A percentile compares a stretch with the other conserved stretches of the same genome.
phyloP scores from a whole-genome alignment of 1,140 invertebrate species.

The Apocrypta bakeri region DNA sequence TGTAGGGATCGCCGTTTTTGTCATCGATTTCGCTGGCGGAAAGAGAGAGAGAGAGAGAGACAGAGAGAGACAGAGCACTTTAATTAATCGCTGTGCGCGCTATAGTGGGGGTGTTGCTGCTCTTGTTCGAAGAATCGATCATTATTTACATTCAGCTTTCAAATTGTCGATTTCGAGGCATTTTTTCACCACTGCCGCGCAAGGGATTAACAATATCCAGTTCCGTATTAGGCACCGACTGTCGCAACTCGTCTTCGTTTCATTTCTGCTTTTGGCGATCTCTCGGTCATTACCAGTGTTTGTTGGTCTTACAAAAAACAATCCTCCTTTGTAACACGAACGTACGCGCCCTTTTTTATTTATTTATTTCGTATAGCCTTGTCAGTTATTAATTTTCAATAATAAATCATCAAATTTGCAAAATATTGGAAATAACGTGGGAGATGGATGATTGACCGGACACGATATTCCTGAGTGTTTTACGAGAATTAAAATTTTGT shows the following conservation, averaged over 20 bases:
- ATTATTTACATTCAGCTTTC: neutral
- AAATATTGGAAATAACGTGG: no score
- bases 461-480: no score
- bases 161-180: neutral
- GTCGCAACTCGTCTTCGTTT: constrained; percentile 20
- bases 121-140: no score
- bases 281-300: constrained; percentile 10
- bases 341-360: no score
- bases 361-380: no score
- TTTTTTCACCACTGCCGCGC: neutral
- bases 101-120: neutral
- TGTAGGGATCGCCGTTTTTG: constrained; percentile 72
- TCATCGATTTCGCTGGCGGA: constrained; percentile 62
- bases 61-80: constrained; percentile 38
- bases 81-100: constrained; percentile 38
- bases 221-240: constrained; percentile 63
- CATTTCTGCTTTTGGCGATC: constrained; percentile 8
- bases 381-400: no score
- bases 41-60: no score
- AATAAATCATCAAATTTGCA: no score
- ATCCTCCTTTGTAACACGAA: no score
- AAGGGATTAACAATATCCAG: constrained; percentile 3
- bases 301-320: no score
- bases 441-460: no score
- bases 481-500: no score